These are phyloP conservation scores for Gallinago jamesoni DNA, from an alignment of 2,113 vertebrate species.

Conservation along the genomic window DNA sequence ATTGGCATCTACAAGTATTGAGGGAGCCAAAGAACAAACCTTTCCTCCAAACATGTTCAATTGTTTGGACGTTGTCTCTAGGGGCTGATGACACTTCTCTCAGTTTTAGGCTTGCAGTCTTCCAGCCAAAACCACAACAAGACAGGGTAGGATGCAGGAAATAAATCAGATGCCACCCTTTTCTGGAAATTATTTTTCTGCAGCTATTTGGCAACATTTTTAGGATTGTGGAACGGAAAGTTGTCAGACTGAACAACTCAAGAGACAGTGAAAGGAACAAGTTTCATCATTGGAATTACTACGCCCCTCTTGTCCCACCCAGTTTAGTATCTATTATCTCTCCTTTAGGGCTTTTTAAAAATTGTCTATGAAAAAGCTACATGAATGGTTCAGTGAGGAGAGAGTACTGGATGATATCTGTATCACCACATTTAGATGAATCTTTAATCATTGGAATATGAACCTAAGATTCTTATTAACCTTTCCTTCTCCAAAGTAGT, in stretches of 20 bases:
- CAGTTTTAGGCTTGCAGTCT: conserved; percentile 18
- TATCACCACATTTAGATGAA: background rate
- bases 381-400: background rate
- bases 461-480: background rate
- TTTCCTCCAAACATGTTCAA: conserved; percentile 33
- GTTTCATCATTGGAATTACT: background rate
- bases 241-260: conserved; percentile 24
- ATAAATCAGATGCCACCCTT: conserved; percentile 60
- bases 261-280: background rate
- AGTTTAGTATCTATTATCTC: conserved; percentile 1
- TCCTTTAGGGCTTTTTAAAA: background rate
- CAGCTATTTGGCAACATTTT: conserved; percentile 31
- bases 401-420: background rate
- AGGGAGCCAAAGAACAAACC: conserved; percentile 51
- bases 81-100: conserved; percentile 22
- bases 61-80: conserved; percentile 40
- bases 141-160: conserved; percentile 43
- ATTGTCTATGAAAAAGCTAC: background rate
- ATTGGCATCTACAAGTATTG: conserved; percentile 8
- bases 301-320: background rate
- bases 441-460: background rate
- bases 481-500: background rate
- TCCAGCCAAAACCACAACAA: conserved; percentile 54
- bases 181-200: conserved; percentile 62
- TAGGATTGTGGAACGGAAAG: conserved; percentile 32